These are phyloP conservation scores for Rynchops niger DNA, from an alignment of 2,113 vertebrate species.

Conservation along the genomic window DNA sequence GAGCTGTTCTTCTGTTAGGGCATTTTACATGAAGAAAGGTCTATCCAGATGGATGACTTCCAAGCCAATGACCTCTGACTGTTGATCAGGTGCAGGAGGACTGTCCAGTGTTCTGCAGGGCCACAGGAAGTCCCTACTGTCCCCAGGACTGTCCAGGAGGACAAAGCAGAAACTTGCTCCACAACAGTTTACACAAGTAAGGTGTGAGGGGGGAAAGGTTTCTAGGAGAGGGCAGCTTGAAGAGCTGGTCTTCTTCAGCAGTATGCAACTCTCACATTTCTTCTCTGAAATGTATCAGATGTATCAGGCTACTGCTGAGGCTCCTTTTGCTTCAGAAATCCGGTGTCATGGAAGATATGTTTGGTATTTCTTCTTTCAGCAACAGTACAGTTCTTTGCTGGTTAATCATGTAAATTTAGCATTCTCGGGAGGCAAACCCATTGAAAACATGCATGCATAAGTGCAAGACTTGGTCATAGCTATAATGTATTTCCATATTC, in stretches of 20 bases:
- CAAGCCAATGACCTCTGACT: fast-evolving
- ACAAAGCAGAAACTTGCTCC: not conserved
- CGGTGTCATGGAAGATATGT: not conserved
- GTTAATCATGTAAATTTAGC: not conserved
- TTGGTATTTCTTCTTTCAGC: not conserved
- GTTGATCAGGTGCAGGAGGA: not conserved
- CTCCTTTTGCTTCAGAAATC: not conserved
- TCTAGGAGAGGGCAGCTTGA: not conserved
- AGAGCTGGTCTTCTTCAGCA: not conserved
- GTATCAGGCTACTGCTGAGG: not conserved
- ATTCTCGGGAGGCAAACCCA: not conserved
- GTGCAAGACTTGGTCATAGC: not conserved
- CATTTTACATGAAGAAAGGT: not conserved
- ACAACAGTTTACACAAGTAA: not conserved
- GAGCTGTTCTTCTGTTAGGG: not conserved
- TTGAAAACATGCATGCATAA: not conserved
- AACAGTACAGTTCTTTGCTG: not conserved
- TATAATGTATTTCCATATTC: not conserved
- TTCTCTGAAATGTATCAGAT: not conserved
- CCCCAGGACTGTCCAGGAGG: not conserved
- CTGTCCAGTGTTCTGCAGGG: not conserved
- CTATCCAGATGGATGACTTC: not conserved
- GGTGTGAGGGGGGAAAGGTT: not conserved
- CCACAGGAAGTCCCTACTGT: not conserved
- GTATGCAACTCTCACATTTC: not conserved